Evolutionary conservation across 1,140 invertebrate genomes (phyloP).

Genomic region (Drosophila elegans): DNA sequence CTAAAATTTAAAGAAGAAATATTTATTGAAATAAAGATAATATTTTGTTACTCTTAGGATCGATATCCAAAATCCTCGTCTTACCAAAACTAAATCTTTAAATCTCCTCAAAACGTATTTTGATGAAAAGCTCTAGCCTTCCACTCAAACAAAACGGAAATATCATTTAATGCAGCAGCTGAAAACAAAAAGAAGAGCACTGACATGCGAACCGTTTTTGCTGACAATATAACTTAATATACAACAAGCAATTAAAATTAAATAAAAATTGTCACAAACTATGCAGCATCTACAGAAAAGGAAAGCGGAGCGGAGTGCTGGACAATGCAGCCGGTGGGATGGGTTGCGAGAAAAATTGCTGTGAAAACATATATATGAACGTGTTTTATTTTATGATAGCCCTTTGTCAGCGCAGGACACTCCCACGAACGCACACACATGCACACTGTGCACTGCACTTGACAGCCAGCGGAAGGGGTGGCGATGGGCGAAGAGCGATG

Average conservation of each 20-base stretch:
- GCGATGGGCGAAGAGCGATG: conserved; percentile 4
- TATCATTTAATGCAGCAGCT: conserved; percentile 11
- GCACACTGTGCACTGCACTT: conserved; percentile 56
- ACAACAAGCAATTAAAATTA: conserved; percentile 81
- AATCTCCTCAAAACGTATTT: not conserved
- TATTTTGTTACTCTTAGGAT: too few species aligned
- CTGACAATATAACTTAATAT: conserved; percentile 75
- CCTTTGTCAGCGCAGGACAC: conserved; percentile 72
- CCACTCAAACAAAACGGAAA: conserved; percentile 10
- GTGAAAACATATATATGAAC: conserved; percentile 68
- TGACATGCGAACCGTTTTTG: conserved; percentile 53
- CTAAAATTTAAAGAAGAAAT: too few species aligned
- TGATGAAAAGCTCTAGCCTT: conserved; percentile 4
- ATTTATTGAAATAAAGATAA: too few species aligned
- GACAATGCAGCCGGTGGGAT: conserved; percentile 25
- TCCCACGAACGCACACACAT: conserved; percentile 24
- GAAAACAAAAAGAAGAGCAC: conserved; percentile 1
- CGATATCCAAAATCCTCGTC: too few species aligned
- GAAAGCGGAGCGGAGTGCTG: conserved; percentile 1
- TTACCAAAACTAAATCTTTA: too few species aligned
- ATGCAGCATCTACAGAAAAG: conserved; percentile 38
- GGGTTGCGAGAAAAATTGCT: conserved; percentile 43
- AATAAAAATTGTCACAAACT: conserved; percentile 79
- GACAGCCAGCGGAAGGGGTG: conserved; percentile 62
- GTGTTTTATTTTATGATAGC: conserved; percentile 82